A percentile compares a stretch with the other conserved stretches of the same genome.
Conservation (phyloP, 1,140 invertebrate genomes). For the Dendrolimus punctatus region DNA sequence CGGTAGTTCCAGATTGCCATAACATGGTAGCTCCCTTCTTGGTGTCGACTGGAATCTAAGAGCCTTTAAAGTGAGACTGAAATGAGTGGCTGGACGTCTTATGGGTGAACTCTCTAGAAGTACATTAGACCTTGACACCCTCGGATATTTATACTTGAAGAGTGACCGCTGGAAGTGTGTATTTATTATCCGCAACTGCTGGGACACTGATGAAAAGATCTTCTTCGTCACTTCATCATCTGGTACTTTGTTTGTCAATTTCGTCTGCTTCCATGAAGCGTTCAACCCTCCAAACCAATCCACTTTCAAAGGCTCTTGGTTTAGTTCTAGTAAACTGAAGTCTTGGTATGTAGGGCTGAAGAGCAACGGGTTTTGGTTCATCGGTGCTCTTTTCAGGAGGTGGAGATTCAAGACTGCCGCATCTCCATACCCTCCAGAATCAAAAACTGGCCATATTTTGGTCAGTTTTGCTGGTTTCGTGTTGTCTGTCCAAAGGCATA, state of each 20-base stretch:
- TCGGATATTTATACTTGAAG: slow-evolving; percentile 62
- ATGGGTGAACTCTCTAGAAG: slow-evolving; percentile 41
- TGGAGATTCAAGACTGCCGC: slow-evolving; percentile 39
- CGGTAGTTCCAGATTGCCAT: slow-evolving; percentile 64
- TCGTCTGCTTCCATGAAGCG: slow-evolving; percentile 46
- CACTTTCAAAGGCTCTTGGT: slow-evolving; percentile 18
- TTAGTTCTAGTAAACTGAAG: slow-evolving; percentile 13
- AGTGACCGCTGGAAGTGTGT: slow-evolving; percentile 52
- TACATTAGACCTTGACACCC: slow-evolving; percentile 59
- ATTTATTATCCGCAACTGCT: slow-evolving; percentile 60
- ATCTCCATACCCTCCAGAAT: slow-evolving; percentile 66
- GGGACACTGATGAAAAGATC: slow-evolving; percentile 60
- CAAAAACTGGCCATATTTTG: slow-evolving; percentile 68
- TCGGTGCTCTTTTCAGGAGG: slow-evolving; percentile 30
- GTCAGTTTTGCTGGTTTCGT: slow-evolving; percentile 47
- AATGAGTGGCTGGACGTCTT: slow-evolving; percentile 39
- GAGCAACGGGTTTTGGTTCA: slow-evolving; percentile 37
- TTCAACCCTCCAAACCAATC: slow-evolving; percentile 49
- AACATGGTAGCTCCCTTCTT: slow-evolving; percentile 61
- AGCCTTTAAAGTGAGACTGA: slow-evolving; percentile 46
- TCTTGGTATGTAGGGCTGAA: slow-evolving; percentile 18
- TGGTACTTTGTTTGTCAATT: slow-evolving; percentile 36
- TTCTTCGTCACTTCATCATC: slow-evolving; percentile 46
- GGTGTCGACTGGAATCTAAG: slow-evolving; percentile 58
- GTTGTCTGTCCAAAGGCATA: slow-evolving; percentile 42